These are phyloP conservation scores for Porites australiensis DNA, from an alignment of 64 coral and sea anemone species.

Conservation along the genomic window DNA sequence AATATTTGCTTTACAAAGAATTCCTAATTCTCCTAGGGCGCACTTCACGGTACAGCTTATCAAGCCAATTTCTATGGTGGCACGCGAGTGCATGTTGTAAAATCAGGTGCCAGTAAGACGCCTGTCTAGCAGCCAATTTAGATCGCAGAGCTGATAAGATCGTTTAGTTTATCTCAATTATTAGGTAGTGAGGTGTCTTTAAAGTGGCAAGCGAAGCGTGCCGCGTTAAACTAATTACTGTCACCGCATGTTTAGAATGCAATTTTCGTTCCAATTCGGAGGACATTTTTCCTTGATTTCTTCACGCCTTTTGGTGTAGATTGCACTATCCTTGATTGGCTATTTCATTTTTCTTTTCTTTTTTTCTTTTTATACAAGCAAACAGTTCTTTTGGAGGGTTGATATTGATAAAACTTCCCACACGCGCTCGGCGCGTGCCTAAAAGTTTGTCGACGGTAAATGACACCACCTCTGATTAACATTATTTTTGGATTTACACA, in stretches of 20 bases:
- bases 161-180: constrained; percentile 41
- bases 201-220: constrained; percentile 18
- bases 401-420: constrained; percentile 40
- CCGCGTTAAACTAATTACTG: constrained; percentile 34
- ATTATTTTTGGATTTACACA: constrained; percentile 49
- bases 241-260: constrained; percentile 33
- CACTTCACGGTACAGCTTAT: neutral
- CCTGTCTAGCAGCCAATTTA: constrained; percentile 12
- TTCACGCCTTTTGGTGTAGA: neutral
- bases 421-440: constrained; percentile 49
- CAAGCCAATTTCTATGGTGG: neutral
- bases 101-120: constrained; percentile 12
- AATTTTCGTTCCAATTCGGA: constrained; percentile 16
- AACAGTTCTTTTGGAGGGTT: neutral
- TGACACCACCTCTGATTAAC: constrained; percentile 47
- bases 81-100: constrained; percentile 23
- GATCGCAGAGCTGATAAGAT: constrained; percentile 26
- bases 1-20: constrained; percentile 59
- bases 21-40: constrained; percentile 32
- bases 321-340: neutral
- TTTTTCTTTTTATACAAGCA: constrained; percentile 14
- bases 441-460: constrained; percentile 53
- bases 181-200: neutral
- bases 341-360: neutral
- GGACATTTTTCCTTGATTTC: neutral